These are phyloP conservation scores for Rhyacichthys aspro DNA, from an alignment of 2,797 vertebrate species.

Conservation along the genomic window DNA sequence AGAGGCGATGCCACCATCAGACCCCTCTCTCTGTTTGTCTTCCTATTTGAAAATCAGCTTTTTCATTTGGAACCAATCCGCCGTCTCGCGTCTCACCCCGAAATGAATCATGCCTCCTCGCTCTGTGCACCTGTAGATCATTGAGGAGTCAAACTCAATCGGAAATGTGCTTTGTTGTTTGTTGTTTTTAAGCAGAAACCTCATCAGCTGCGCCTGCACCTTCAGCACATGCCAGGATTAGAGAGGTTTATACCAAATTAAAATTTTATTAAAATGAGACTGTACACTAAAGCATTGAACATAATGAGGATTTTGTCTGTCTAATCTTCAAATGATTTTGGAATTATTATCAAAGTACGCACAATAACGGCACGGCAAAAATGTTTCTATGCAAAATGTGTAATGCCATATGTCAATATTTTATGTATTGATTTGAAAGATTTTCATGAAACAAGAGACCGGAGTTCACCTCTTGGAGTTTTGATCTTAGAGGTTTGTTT, in stretches of 20 bases:
- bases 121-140: constrained; percentile 68
- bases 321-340: background rate
- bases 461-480: too few relatives aligned
- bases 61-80: constrained; percentile 73
- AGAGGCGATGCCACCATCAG: constrained; percentile 48
- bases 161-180: constrained; percentile 55
- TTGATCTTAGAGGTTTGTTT: too few relatives aligned
- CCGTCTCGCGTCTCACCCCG: constrained; percentile 29
- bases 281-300: background rate
- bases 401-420: too few relatives aligned
- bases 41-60: constrained; percentile 69
- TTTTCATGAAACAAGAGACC: too few relatives aligned
- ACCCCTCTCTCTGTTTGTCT: constrained; percentile 66
- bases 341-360: too few relatives aligned
- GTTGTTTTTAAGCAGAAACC: constrained; percentile 29
- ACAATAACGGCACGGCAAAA: too few relatives aligned
- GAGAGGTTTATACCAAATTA: constrained; percentile 17
- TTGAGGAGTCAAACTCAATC: constrained; percentile 59
- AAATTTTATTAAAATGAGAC: constrained; percentile 25
- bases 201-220: constrained; percentile 34
- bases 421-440: too few relatives aligned
- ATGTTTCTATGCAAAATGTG: too few relatives aligned
- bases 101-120: constrained; percentile 58
- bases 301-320: background rate
- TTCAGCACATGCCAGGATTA: constrained; percentile 21